Evolutionary conservation across 1,140 invertebrate species (phyloP).

Genomic region (Drosophila tristis): DNA sequence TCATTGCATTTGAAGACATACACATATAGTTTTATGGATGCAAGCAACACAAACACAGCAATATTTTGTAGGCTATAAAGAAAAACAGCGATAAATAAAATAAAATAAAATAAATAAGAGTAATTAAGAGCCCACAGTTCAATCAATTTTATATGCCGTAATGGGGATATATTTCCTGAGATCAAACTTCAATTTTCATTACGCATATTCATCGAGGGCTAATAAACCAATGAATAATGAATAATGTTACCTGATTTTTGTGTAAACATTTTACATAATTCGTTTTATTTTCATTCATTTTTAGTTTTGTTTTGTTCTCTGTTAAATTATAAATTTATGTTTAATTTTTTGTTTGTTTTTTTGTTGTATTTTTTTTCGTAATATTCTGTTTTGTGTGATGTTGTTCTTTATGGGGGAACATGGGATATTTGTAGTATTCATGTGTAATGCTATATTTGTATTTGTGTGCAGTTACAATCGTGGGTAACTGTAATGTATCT

Average conservation of each 20-base stretch:
- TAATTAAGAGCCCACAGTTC: too few relatives aligned
- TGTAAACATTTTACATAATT: slow-evolving; percentile 76
- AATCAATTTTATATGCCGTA: too few relatives aligned
- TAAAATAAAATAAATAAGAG: too few relatives aligned
- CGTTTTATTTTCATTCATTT: slow-evolving; percentile 57
- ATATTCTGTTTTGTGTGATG: slow-evolving; percentile 16
- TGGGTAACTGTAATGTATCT: slow-evolving; percentile 29
- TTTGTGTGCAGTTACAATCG: slow-evolving; percentile 33
- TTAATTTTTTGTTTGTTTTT: slow-evolving; percentile 4
- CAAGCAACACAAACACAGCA: too few relatives aligned
- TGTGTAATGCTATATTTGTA: slow-evolving; percentile 36
- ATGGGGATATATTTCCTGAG: too few relatives aligned
- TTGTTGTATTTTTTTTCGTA: neutral
- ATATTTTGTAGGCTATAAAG: too few relatives aligned
- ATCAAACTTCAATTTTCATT: too few relatives aligned
- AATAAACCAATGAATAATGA: neutral
- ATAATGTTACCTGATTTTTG: neutral
- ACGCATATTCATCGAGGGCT: too few relatives aligned
- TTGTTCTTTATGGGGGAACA: slow-evolving; percentile 14
- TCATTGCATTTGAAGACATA: too few relatives aligned
- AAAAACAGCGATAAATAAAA: too few relatives aligned
- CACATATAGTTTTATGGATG: too few relatives aligned
- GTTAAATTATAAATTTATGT: slow-evolving; percentile 51
- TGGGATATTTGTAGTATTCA: slow-evolving; percentile 39
- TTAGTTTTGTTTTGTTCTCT: slow-evolving; percentile 18